These are phyloP conservation scores for Callionymus lyra DNA, from an alignment of 2,113 vertebrate genomes.

Conservation along the genomic window DNA sequence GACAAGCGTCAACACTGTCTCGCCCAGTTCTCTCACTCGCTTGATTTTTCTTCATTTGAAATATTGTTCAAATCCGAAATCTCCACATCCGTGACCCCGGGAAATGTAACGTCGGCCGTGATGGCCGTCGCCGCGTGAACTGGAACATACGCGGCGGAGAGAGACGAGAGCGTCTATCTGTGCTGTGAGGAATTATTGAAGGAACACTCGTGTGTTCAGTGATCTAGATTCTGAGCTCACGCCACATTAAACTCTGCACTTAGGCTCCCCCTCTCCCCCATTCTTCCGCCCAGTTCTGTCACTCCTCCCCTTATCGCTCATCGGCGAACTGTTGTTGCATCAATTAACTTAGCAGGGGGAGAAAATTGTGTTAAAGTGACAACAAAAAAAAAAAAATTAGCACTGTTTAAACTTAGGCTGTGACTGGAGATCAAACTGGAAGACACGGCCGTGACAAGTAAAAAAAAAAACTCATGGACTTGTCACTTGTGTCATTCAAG, in stretches of 20 bases:
- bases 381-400: slow-evolving; percentile 10
- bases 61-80: neutral
- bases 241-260: slow-evolving; percentile 46
- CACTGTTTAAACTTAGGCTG: slow-evolving; percentile 10
- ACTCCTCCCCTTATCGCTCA: slow-evolving; percentile 8
- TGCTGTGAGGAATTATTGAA: slow-evolving; percentile 30
- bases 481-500: no score
- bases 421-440: no score
- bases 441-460: no score
- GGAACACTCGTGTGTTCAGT: slow-evolving; percentile 55
- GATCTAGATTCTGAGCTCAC: slow-evolving; percentile 53
- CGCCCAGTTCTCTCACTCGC: neutral
- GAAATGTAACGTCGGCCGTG: slow-evolving; percentile 7
- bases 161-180: slow-evolving; percentile 26
- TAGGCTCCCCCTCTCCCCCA: slow-evolving; percentile 18
- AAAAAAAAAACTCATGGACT: no score
- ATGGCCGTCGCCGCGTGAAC: slow-evolving; percentile 7
- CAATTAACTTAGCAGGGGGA: slow-evolving; percentile 16
- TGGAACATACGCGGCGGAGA: slow-evolving; percentile 22
- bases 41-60: neutral
- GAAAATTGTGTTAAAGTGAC: slow-evolving; percentile 19
- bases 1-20: neutral
- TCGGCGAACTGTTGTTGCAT: slow-evolving; percentile 16
- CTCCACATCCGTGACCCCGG: slow-evolving; percentile 1
- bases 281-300: slow-evolving; percentile 19